These are phyloP conservation scores for Cinclus mexicanus DNA, from an alignment of 2,113 vertebrate species.

Conservation along the genomic window DNA sequence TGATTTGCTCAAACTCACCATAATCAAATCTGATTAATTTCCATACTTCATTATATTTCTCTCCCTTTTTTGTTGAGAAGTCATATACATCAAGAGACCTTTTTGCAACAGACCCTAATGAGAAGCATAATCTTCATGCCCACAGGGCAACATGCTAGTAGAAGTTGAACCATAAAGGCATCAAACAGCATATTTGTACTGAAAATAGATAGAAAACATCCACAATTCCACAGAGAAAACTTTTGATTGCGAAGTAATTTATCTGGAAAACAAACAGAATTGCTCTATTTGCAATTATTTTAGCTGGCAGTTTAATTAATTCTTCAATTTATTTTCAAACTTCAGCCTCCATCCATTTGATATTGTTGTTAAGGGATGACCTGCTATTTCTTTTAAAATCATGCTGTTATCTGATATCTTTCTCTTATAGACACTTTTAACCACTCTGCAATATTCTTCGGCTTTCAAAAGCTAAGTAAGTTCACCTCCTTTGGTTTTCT, in stretches of 20 bases:
- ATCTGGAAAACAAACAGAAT: slow-evolving; percentile 33
- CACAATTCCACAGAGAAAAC: neutral
- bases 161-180: neutral
- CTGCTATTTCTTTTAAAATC: neutral
- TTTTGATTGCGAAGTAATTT: neutral
- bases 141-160: neutral
- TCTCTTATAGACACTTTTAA: neutral
- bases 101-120: neutral
- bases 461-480: neutral
- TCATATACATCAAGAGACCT: neutral
- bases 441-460: neutral
- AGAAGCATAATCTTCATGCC: neutral
- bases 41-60: neutral
- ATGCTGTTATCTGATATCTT: neutral
- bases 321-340: slow-evolving; percentile 27
- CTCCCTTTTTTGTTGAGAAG: neutral
- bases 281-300: slow-evolving; percentile 27
- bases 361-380: neutral
- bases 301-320: slow-evolving; percentile 43
- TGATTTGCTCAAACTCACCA: neutral
- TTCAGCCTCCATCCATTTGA: neutral
- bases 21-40: neutral
- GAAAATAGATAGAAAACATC: neutral
- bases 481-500: neutral
- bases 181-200: neutral